A percentile compares a stretch with the other conserved stretches of the same genome.
These are phyloP conservation scores for Bombus impatiens DNA, from an alignment of 1,140 invertebrate species.

Conservation along the genomic window DNA sequence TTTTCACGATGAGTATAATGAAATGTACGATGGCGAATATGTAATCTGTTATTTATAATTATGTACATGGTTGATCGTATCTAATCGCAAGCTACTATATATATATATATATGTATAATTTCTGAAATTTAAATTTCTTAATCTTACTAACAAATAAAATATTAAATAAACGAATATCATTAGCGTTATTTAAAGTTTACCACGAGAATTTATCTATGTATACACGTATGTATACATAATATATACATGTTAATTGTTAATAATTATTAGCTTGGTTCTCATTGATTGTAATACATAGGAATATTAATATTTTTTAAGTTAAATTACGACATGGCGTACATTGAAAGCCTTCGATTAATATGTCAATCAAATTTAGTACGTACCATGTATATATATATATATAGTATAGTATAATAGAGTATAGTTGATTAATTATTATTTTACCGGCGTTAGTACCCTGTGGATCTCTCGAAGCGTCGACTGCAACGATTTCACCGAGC, in stretches of 20 bases:
- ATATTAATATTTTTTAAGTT: neutral
- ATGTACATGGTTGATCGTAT: too few relatives aligned
- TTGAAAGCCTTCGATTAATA: neutral
- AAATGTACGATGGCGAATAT: too few relatives aligned
- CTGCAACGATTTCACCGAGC: constrained; percentile 70
- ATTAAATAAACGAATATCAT: neutral
- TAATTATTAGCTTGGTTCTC: neutral
- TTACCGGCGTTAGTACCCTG: constrained; percentile 75
- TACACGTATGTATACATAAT: neutral
- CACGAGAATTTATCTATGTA: neutral
- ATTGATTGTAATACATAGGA: neutral
- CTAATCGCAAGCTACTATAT: too few relatives aligned
- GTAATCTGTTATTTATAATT: too few relatives aligned
- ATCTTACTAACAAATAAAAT: neutral
- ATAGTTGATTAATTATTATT: constrained; percentile 7
- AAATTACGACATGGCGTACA: neutral
- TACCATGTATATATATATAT: too few relatives aligned
- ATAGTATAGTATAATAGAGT: neutral
- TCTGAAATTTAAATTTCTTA: neutral
- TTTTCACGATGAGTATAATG: too few relatives aligned
- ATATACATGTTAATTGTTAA: neutral
- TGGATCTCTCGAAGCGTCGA: constrained; percentile 73
- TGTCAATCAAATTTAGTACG: too few relatives aligned
- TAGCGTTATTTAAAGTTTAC: neutral
- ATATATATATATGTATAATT: neutral